Percentiles rank a stretch among this genome's conserved stretches.
Evolutionary conservation across 2,113 vertebrate genomes (phyloP).

Genomic region (Sceloporus tristichus): DNA sequence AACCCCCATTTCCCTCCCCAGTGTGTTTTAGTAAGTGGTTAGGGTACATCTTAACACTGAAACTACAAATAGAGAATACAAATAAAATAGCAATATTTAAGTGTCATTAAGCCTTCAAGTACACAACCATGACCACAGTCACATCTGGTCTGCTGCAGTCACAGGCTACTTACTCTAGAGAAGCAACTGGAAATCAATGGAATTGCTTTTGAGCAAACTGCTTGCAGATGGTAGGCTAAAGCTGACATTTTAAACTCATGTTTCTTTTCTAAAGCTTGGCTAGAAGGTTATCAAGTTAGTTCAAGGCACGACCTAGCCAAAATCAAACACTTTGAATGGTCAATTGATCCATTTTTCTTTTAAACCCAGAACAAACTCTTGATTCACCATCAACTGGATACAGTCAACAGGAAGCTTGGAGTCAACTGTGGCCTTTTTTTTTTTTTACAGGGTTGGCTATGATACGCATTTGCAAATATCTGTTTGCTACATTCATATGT

Average conservation of each 20-base stretch:
- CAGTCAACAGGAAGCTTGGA: not conserved
- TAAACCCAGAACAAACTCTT: not conserved
- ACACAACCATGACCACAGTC: constrained; percentile 63
- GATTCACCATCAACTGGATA: not conserved
- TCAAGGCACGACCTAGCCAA: not conserved
- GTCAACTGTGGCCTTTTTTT: not conserved
- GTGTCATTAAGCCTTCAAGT: constrained; percentile 81
- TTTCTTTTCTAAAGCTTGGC: not conserved
- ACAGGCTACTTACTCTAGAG: not conserved
- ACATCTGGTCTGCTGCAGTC: constrained; percentile 34
- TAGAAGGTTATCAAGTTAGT: constrained; percentile 42
- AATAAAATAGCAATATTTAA: constrained; percentile 72
- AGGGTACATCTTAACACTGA: constrained; percentile 81
- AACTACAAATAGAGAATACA: constrained; percentile 74
- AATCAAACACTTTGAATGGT: not conserved
- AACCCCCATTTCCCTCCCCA: constrained; percentile 35
- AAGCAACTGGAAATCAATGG: not conserved
- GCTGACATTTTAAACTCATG: not conserved
- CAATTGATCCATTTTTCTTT: not conserved
- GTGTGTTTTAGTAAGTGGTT: constrained; percentile 82
- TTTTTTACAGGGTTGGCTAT: not conserved
- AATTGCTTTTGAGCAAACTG: constrained; percentile 6
- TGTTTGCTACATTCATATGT: not conserved
- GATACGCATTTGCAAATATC: not conserved
- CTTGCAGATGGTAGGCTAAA: not conserved